Evolutionary conservation across 1,140 invertebrate species (phyloP).

Genomic region (Atopsyche davidsoni): DNA sequence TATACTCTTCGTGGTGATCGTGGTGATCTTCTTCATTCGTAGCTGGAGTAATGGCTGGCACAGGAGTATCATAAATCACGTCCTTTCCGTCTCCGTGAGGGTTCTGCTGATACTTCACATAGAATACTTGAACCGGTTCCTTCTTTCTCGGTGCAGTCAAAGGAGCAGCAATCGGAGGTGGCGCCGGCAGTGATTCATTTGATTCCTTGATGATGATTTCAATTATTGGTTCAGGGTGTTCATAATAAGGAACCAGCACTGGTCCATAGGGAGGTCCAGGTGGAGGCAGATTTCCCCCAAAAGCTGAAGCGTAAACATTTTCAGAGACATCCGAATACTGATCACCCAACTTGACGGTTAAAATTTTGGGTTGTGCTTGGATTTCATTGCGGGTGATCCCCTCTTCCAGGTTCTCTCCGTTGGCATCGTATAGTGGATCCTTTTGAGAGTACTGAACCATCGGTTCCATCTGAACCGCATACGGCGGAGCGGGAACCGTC

Average conservation of each 20-base stretch:
- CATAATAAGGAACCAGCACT: conserved; percentile 57
- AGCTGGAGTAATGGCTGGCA: conserved; percentile 64
- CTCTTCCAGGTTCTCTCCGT: conserved; percentile 40
- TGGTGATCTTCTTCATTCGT: conserved; percentile 54
- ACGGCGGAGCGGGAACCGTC: conserved; percentile 52
- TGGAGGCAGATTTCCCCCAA: conserved; percentile 38
- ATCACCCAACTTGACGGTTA: conserved; percentile 49
- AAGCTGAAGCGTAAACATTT: conserved; percentile 40
- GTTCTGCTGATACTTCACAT: conserved; percentile 82
- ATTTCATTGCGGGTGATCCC: conserved; percentile 46
- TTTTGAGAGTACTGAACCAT: conserved; percentile 70
- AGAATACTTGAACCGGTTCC: conserved; percentile 82
- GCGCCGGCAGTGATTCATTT: conserved; percentile 68
- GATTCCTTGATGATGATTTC: conserved; percentile 88
- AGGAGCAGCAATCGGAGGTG: conserved; percentile 50
- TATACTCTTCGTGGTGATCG: conserved; percentile 44
- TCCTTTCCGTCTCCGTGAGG: conserved; percentile 59
- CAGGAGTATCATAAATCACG: conserved; percentile 69
- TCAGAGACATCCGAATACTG: conserved; percentile 37
- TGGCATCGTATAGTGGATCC: conserved; percentile 65
- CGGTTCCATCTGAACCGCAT: conserved; percentile 75
- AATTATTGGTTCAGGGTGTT: conserved; percentile 81
- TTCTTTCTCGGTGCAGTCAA: conserved; percentile 56
- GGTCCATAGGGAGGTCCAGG: conserved; percentile 46
- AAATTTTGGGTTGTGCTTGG: conserved; percentile 45